These are phyloP conservation scores for Psittacara wagleri DNA, from an alignment of 2,113 vertebrate species.

Conservation along the genomic window DNA sequence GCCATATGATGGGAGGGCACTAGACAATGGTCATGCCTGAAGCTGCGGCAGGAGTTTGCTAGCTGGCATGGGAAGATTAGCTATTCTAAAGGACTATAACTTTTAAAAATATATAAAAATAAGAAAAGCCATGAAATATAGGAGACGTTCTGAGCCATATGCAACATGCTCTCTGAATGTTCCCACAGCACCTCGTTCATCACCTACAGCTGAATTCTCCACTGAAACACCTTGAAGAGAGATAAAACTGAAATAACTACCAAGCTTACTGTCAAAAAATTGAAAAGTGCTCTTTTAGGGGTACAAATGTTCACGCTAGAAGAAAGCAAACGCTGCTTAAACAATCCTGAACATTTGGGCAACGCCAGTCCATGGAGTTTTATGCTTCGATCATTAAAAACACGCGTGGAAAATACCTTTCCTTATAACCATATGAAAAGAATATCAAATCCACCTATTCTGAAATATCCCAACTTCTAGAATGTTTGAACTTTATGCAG, in stretches of 20 bases:
- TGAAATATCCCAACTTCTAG: background rate
- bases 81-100: background rate
- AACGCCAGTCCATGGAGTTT: background rate
- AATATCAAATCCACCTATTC: background rate
- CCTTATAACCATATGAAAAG: background rate
- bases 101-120: background rate
- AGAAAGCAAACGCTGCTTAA: background rate
- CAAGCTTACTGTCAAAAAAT: background rate
- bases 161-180: background rate
- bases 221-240: background rate
- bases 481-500: background rate
- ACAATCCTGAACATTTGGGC: background rate
- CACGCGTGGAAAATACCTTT: background rate
- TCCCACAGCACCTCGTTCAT: background rate
- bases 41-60: background rate
- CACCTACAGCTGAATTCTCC: background rate
- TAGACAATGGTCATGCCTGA: background rate
- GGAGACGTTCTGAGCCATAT: background rate
- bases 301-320: background rate
- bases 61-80: background rate
- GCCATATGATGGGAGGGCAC: background rate
- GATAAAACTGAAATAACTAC: background rate
- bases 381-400: background rate
- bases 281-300: background rate
- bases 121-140: background rate